These are phyloP conservation scores for Anguilla megastoma DNA, from an alignment of 2,797 vertebrate genomes.

Conservation along the genomic window DNA sequence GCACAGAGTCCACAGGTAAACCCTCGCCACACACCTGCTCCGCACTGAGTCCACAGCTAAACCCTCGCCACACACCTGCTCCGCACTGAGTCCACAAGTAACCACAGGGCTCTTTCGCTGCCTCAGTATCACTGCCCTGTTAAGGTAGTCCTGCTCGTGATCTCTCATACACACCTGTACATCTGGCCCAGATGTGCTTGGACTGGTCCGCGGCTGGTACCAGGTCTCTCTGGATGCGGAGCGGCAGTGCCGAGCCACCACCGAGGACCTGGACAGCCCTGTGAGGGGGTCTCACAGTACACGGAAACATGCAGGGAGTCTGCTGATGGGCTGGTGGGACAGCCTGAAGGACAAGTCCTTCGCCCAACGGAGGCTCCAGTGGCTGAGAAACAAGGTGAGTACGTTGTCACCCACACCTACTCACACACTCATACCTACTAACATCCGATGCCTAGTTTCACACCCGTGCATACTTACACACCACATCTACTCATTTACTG, in stretches of 20 bases:
- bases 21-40: not conserved
- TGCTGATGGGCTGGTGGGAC: constrained; percentile 58
- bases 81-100: not conserved
- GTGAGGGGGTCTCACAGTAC: constrained; percentile 62
- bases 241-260: constrained; percentile 61
- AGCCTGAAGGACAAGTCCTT: constrained; percentile 57
- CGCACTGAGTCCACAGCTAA: not conserved
- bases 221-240: constrained; percentile 67
- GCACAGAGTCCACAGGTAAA: not conserved
- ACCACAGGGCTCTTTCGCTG: no score
- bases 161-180: not conserved
- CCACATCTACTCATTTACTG: no score
- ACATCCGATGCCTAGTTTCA: no score
- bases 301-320: constrained; percentile 40
- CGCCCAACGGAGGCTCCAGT: constrained; percentile 60
- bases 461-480: no score
- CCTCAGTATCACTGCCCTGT: no score
- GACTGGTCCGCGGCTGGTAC: constrained; percentile 68
- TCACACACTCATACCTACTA: no score
- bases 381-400: constrained; percentile 73
- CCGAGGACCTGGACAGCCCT: constrained; percentile 61
- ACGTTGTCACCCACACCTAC: not conserved
- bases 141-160: not conserved
- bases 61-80: not conserved
- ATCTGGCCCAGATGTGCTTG: constrained; percentile 70